A percentile compares a stretch with the other conserved stretches of the same genome.
Evolutionary conservation across 2,113 vertebrate genomes (phyloP).

Genomic region (Pogonocichla stellata): DNA sequence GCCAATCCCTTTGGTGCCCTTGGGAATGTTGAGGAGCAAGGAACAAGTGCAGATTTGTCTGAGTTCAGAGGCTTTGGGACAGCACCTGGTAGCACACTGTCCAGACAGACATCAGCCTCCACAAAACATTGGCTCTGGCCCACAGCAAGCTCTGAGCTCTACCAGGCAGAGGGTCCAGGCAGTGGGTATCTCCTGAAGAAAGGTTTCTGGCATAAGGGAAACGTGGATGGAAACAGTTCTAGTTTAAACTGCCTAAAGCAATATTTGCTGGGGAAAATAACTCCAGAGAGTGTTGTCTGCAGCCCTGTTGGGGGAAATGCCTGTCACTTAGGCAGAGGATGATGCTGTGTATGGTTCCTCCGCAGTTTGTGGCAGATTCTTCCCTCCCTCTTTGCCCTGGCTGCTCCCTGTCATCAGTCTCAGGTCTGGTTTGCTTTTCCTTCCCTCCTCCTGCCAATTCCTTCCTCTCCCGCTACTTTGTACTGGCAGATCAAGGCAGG

Average conservation of each 20-base stretch:
- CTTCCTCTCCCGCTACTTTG: background rate
- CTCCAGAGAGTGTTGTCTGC: background rate
- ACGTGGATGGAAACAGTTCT: background rate
- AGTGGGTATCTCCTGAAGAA: background rate
- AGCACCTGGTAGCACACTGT: background rate
- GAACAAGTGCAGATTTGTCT: background rate
- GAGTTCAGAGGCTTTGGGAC: background rate
- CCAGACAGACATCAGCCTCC: background rate
- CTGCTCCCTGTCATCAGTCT: background rate
- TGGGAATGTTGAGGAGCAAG: rapidly evolving
- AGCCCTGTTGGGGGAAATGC: background rate
- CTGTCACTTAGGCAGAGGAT: background rate
- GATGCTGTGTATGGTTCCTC: rapidly evolving
- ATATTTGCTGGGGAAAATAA: background rate
- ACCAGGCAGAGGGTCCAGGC: background rate
- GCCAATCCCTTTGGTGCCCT: rapidly evolving
- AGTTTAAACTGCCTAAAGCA: background rate
- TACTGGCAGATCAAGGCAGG: background rate
- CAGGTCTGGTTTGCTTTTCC: background rate
- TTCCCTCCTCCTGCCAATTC: background rate
- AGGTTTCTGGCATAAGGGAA: background rate
- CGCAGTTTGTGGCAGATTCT: background rate
- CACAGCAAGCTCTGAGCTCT: background rate
- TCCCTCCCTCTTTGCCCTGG: background rate
- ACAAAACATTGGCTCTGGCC: background rate